A percentile compares a stretch with the other conserved stretches of the same genome.
Evolutionary conservation across 2,113 vertebrate genomes (phyloP).

Genomic region (Microcebus jonahi): DNA sequence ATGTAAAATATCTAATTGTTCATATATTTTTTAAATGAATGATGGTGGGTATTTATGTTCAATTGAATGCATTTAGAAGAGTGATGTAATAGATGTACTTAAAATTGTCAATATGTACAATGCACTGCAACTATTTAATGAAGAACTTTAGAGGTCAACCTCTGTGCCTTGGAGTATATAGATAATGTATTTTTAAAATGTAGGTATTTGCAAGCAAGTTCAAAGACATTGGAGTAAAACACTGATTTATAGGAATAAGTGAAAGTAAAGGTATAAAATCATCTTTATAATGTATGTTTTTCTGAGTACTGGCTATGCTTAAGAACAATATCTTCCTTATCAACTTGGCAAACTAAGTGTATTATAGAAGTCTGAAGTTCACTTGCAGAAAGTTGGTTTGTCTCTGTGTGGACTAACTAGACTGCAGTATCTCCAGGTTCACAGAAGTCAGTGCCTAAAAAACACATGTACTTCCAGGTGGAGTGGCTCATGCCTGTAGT

Average conservation of each 20-base stretch:
- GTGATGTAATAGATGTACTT: not conserved
- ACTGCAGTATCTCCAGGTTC: not conserved
- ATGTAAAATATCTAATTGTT: constrained; percentile 13
- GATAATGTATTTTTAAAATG: not conserved
- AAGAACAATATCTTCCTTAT: not conserved
- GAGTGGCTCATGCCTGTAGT: no score
- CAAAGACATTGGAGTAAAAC: constrained; percentile 14
- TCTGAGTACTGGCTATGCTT: not conserved
- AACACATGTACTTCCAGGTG: not conserved
- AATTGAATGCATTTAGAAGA: not conserved
- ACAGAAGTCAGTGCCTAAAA: not conserved
- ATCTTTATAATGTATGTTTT: constrained; percentile 30
- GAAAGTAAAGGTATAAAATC: not conserved
- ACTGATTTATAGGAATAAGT: not conserved
- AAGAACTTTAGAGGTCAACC: not conserved
- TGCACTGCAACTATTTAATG: constrained; percentile 9
- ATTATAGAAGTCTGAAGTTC: not conserved
- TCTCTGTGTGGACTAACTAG: not conserved
- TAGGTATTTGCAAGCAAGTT: not conserved
- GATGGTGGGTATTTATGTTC: constrained; percentile 11
- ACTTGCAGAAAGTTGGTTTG: not conserved
- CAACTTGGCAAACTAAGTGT: not conserved
- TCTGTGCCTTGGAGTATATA: not conserved
- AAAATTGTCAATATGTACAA: not conserved
- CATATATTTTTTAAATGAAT: constrained; percentile 38